These are phyloP conservation scores for Gymnorhina tibicen DNA, from an alignment of 2,113 vertebrate species.

Conservation along the genomic window DNA sequence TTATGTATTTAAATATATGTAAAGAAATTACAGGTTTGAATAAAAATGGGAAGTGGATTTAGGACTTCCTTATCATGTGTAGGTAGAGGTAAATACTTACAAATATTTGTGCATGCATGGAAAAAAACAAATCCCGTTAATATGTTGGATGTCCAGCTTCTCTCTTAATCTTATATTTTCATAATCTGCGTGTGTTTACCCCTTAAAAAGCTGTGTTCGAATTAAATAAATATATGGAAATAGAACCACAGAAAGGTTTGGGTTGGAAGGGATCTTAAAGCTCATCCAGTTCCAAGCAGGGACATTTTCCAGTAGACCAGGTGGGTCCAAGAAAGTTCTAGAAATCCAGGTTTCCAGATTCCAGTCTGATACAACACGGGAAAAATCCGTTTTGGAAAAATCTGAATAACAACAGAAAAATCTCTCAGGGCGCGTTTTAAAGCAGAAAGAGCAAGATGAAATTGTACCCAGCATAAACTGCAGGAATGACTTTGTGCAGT, in stretches of 20 bases:
- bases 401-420: not conserved
- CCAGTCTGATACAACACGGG: not conserved
- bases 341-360: not conserved
- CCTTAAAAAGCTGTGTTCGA: not conserved
- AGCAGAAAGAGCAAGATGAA: not conserved
- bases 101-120: not conserved
- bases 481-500: not conserved
- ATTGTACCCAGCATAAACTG: not conserved
- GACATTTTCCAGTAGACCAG: not conserved
- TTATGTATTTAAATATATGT: not conserved
- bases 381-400: not conserved
- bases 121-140: not conserved
- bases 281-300: not conserved
- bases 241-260: not conserved
- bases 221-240: not conserved
- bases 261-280: not conserved
- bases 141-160: not conserved
- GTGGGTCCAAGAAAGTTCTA: not conserved
- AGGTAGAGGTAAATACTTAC: not conserved
- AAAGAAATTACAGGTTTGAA: not conserved
- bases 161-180: not conserved
- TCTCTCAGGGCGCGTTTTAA: not conserved
- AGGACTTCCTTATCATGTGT: not conserved
- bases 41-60: not conserved
- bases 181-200: not conserved